These are phyloP conservation scores for Eilema griseolum DNA, from an alignment of 2,888 invertebrate species.

Conservation along the genomic window DNA sequence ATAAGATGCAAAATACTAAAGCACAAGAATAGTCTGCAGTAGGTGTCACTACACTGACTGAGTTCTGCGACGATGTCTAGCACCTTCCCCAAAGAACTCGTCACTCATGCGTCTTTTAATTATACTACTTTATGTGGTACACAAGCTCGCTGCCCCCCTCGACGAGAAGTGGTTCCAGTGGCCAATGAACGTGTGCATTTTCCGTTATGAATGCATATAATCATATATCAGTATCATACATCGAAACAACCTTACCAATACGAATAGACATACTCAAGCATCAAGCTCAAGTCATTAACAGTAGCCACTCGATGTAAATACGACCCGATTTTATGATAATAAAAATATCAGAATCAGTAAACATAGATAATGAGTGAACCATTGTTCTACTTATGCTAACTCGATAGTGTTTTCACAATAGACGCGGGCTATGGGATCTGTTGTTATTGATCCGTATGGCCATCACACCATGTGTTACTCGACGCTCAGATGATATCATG, in stretches of 20 bases:
- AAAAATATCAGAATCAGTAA: conserved; percentile 8
- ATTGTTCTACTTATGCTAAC: conserved; percentile 11
- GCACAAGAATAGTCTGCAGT: too few species aligned
- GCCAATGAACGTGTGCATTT: too few species aligned
- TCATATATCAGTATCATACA: too few species aligned
- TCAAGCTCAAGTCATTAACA: not conserved
- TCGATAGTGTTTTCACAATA: conserved; percentile 18
- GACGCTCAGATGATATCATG: conserved; percentile 46
- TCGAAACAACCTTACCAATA: not conserved
- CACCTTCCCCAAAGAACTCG: too few species aligned
- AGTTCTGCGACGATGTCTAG: too few species aligned
- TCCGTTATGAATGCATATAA: too few species aligned
- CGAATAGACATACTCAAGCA: not conserved
- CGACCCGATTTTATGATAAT: conserved; percentile 7
- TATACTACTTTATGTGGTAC: too few species aligned
- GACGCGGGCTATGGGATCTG: not conserved
- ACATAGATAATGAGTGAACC: conserved; percentile 2
- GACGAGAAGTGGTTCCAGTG: too few species aligned
- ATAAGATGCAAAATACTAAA: too few species aligned
- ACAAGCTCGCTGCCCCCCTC: too few species aligned
- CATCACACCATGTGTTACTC: conserved; percentile 44
- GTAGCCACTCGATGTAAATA: not conserved
- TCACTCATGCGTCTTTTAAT: too few species aligned
- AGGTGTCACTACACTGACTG: too few species aligned
- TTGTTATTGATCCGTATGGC: conserved; percentile 19